Base-by-base conservation (phyloP, 1,140 invertebrate genomes). In the Papilio machaon region DNA sequence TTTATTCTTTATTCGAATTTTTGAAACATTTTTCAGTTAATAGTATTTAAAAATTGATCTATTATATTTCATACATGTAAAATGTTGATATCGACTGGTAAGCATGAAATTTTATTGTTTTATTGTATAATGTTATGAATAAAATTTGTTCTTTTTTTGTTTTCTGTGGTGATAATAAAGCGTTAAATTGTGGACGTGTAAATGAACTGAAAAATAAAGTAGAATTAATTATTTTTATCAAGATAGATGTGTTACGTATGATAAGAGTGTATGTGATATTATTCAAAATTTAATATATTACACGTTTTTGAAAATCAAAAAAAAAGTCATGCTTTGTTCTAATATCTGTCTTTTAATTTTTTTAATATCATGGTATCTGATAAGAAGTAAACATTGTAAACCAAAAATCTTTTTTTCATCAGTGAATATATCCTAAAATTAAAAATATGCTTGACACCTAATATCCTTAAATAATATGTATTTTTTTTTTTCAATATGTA, bases 1-100 rank as follows among this genome's bases (percentile, higher is more conserved):
- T 70, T 70, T 38, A 70, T 70, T 64, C 47, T 77, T 80, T 82
- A 52, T 78, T 73, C 70, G 67, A 70, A 54, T 85, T 82, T 83
- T 85, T 81, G 73, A 79, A 73, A 49, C 76, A 79, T 73, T 43
- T n/a, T 8, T 58, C 76, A 78, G 13, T 60, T n/a, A 58, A 2
- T 38, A 10, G 46, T 82, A 73, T 75, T 35, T 81, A 75, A 60
- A 76, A 52, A 15, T 54, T 38, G 19, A 76, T 17, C 30, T 60
- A 8, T 78, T 54, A 30, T 54, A 52, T 19, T 52, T 2, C 19
- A 54, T 76, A 10, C 0, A 19, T 46, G 10, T 60, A 60, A 78
- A 60, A 49, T 38, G 49, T 43, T 17, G 17, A 38, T 78, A 78
- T 60, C 23, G 54, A 78, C 15, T 35, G 76, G 76, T 78, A 60